phyloP scores from a whole-genome alignment of 2,797 vertebrate genomes.

The Melanotaenia pygmaea region DNA sequence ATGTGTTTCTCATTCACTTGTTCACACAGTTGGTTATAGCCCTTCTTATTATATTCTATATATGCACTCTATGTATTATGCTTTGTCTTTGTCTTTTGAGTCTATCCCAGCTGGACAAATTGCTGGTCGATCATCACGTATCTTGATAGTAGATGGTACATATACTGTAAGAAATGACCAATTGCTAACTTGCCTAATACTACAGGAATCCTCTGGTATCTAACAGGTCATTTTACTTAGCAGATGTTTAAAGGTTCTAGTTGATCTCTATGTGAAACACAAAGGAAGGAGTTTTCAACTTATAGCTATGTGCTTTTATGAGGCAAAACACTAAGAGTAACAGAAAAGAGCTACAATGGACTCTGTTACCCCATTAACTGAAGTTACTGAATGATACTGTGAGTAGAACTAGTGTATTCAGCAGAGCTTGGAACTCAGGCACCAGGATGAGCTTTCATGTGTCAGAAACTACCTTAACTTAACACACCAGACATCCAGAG shows the following conservation, averaged over 20 bases:
- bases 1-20: too few relatives aligned
- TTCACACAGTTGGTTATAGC: too few relatives aligned
- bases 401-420: neutral
- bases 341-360: neutral
- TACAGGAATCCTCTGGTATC: too few relatives aligned
- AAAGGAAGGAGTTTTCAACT: neutral
- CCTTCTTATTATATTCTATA: too few relatives aligned
- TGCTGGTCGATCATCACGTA: neutral
- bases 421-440: neutral
- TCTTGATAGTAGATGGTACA: neutral
- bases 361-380: neutral
- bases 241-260: neutral
- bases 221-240: neutral
- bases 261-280: neutral
- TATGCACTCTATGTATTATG: too few relatives aligned
- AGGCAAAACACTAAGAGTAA: neutral
- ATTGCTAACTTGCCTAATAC: neutral
- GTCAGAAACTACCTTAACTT: neutral
- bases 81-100: too few relatives aligned
- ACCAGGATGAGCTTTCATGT: neutral
- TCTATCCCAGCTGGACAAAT: too few relatives aligned
- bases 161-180: neutral
- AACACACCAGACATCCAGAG: neutral
- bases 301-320: neutral
- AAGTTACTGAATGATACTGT: neutral